phyloP scores from a whole-genome alignment of 2,888 invertebrate genomes.

The Cerceris rybyensis region DNA sequence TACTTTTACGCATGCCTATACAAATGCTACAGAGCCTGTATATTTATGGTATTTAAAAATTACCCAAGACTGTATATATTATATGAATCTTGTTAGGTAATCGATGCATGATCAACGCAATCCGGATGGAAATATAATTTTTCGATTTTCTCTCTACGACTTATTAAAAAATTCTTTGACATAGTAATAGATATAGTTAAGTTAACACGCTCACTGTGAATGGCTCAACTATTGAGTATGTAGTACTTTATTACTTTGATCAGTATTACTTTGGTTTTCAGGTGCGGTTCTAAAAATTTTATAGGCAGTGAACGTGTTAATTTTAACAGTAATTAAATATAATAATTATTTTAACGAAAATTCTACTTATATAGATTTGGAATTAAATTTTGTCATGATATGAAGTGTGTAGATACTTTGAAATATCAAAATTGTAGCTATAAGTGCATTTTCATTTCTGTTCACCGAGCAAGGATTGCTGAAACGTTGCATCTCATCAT shows the following conservation, averaged over 20 bases:
- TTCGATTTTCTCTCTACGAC: no score
- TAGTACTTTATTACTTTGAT: not conserved
- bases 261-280: not conserved
- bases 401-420: not conserved
- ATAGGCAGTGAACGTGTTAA: no score
- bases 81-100: conserved; percentile 24
- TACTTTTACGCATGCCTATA: conserved; percentile 11
- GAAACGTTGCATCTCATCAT: conserved; percentile 19
- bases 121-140: no score
- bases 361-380: not conserved
- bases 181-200: no score
- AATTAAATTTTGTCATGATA: not conserved
- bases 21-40: not conserved
- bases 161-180: no score
- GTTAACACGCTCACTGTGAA: no score
- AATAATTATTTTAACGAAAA: not conserved
- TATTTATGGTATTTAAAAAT: not conserved
- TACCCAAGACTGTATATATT: not conserved
- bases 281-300: not conserved
- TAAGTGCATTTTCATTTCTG: not conserved
- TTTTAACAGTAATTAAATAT: not conserved
- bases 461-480: not conserved
- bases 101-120: not conserved
- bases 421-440: not conserved
- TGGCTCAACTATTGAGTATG: no score